Base-by-base conservation (phyloP, 2,797 vertebrate species). In the Lagodon rhomboides region DNA sequence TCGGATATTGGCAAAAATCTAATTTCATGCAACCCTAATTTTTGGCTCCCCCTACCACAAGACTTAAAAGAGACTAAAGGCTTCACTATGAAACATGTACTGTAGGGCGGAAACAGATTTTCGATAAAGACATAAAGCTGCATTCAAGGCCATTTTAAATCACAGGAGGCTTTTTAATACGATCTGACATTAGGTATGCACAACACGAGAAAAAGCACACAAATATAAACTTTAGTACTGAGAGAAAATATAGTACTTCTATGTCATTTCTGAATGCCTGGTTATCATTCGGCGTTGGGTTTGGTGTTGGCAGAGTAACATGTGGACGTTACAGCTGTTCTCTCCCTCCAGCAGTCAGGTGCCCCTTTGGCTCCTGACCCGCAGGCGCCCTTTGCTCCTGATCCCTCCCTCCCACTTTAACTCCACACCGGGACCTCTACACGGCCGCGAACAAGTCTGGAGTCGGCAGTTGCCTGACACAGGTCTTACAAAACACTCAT, bases 401-500 rank as follows among this genome's bases (percentile, higher is more conserved):
- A 73, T 82, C 34, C 43, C 50, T 70, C 23, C 43, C 51, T 74
- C 55, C 60, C 18, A 30, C 53, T 56, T 73, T 15, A 79, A 44
- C 56, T 43, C 58, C 75, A 60, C 65, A 68, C 56, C 23, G 34
- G 38, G 54, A 71, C 63, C 41, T 77, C 9, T 7, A 47, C 67
- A 53, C 43, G 56, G 55, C 65, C 22, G 43, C 34, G 59, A 58
- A 82, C 49, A 64, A n/a, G 46, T 67, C 62, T 58, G 41, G 9
- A 8, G n/a, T 62, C 64, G 51, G 20, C 58, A 68, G 22, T 23
- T 66, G 27, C 46, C 65, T 67, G 47, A 66, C 27, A 49, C 11
- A 53, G 47, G 47, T 72, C 69, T 70, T 65, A 13, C 50, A 79
- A 85, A 88, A 73, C 56, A 67, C 67, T 87, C 73, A 85, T 86